phyloP scores from a whole-genome alignment of 2,888 invertebrate genomes.

The Diloba caeruleocephala region DNA sequence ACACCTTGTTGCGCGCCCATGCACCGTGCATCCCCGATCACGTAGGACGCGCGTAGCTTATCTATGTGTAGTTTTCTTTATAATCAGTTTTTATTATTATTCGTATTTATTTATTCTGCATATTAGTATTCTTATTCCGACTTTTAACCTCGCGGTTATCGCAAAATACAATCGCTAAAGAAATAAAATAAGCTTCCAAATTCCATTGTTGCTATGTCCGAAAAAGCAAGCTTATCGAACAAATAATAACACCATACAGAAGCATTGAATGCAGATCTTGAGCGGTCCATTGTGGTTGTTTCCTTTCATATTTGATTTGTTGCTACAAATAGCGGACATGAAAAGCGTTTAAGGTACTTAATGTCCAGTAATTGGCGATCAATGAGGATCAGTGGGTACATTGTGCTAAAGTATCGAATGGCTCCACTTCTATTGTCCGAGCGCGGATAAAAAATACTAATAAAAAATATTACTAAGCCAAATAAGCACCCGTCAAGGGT shows the following conservation, averaged over 20 bases:
- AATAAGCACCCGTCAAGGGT: slow-evolving; percentile 78
- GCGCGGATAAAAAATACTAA: slow-evolving; percentile 67
- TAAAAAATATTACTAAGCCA: slow-evolving; percentile 69
- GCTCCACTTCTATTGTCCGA: slow-evolving; percentile 76
- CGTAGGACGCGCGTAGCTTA: slow-evolving; percentile 13
- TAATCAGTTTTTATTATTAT: neutral
- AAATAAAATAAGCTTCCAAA: slow-evolving; percentile 67
- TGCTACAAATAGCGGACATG: slow-evolving; percentile 86
- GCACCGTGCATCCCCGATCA: slow-evolving; percentile 24
- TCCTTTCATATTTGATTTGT: slow-evolving; percentile 85
- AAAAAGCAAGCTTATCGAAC: slow-evolving; percentile 77
- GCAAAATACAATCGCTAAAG: slow-evolving; percentile 61
- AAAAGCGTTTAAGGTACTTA: slow-evolving; percentile 88
- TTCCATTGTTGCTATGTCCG: slow-evolving; percentile 70
- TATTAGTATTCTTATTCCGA: slow-evolving; percentile 20
- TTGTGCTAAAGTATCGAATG: slow-evolving; percentile 84
- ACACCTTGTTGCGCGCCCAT: slow-evolving; percentile 71
- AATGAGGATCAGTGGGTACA: slow-evolving; percentile 89
- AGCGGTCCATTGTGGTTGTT: slow-evolving; percentile 78
- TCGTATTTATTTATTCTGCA: neutral
- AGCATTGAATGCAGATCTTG: slow-evolving; percentile 80
- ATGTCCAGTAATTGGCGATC: slow-evolving; percentile 89
- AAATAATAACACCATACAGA: slow-evolving; percentile 75
- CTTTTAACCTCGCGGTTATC: slow-evolving; percentile 66
- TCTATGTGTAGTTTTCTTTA: slow-evolving; percentile 5